Percentiles rank a stretch among this genome's conserved stretches.
Conservation (phyloP, 1,140 invertebrate species). For the Odontomachus brunneus region DNA sequence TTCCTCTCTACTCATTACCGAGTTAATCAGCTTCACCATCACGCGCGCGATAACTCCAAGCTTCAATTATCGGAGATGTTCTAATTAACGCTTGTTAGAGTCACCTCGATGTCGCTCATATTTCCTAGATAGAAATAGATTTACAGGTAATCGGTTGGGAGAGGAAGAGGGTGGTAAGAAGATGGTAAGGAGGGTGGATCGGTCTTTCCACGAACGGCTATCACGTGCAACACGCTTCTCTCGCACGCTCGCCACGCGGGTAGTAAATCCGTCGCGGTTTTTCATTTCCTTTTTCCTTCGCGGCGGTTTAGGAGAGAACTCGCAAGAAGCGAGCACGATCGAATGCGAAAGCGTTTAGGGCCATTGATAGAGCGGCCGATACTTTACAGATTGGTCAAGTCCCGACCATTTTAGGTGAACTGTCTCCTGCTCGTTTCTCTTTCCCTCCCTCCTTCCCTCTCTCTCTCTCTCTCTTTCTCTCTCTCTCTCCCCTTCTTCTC, state of each 20-base stretch:
- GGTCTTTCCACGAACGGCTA: background rate
- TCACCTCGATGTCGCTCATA: background rate
- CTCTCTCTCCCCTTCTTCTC: constrained; percentile 16
- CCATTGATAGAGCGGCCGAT: constrained; percentile 72
- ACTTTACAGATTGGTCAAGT: constrained; percentile 79
- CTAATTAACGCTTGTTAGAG: background rate
- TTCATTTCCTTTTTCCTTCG: constrained; percentile 2
- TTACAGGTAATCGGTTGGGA: background rate
- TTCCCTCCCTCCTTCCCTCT: too few relatives aligned
- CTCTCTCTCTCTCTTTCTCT: too few relatives aligned
- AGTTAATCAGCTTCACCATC: too few relatives aligned
- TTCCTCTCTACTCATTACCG: too few relatives aligned
- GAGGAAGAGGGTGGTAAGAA: too few relatives aligned
- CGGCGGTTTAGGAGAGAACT: constrained; percentile 30
- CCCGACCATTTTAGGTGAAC: constrained; percentile 67
- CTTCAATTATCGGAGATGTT: background rate
- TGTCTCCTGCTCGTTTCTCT: too few relatives aligned
- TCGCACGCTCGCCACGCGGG: constrained; percentile 14
- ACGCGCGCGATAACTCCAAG: background rate
- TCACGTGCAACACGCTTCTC: background rate
- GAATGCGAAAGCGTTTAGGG: constrained; percentile 69
- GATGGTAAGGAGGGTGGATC: background rate
- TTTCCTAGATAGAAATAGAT: constrained; percentile 4
- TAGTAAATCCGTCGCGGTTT: constrained; percentile 39
- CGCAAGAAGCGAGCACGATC: constrained; percentile 42